Evolutionary conservation across 2,888 invertebrate species (phyloP), one percentile per base, ranked within the genome.

Genomic region (Priapulus caudatus): DNA sequence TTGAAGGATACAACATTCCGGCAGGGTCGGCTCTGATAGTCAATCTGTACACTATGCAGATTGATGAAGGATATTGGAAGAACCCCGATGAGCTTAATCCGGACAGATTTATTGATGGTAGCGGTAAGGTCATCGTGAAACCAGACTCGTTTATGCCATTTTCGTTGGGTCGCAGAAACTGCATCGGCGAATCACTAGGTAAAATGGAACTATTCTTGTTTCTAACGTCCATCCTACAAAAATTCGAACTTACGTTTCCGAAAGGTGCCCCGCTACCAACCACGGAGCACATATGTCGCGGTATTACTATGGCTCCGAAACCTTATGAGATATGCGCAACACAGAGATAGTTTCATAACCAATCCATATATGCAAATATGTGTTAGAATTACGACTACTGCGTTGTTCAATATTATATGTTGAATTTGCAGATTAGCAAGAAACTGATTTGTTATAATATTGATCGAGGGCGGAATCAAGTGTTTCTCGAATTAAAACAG

Each of bases 21-120:
- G 21, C 21, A 15, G 48, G 48, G 10, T 20, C 48, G 16, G n/a
- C 20, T 19, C 23, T 49, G 3, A n/a, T 49, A 4, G 24, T 43
- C 5, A 49, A 49, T 19, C 18, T 49, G 3, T 49, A 49, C 49
- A 16, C 10, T 19, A 49, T 49, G n/a, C 49, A 49, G 23, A 20
- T 43, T 20, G 49, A 49, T 49, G 15, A 4, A 45, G 18, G 4
- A 33, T 5, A 33, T 5, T 49, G 49, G 49, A 15, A 22, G n/a
- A 18, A 49, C 5, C 49, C 49, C 15, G 4, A 47, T n/a, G n/a
- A 22, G 33, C 20, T 49, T 18, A 5, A 10, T n/a, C 49, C 49
- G 4, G 49, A 49, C 15, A 4, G 49, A 10, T 49, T 22, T 15
- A 20, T 49, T 3, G n/a, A 23, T 4, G 33, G 15, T n/a, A 18